A percentile compares a stretch with the other conserved stretches of the same genome.
Evolutionary conservation across 2,888 invertebrate species (phyloP).

Genomic region (Acronicta alni): DNA sequence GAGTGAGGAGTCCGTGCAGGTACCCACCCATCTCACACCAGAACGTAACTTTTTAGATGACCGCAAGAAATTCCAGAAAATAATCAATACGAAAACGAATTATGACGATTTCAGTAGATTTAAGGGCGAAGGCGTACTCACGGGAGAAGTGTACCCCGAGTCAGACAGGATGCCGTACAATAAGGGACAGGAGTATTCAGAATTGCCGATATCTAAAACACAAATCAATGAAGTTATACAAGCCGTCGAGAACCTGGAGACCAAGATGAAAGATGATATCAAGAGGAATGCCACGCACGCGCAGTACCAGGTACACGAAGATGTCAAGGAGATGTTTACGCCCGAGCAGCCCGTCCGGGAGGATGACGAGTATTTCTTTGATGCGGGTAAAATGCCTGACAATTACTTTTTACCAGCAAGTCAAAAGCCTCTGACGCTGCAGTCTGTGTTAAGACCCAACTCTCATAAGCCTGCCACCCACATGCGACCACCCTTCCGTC

Average conservation of each 20-base stretch:
- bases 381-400: slow-evolving; percentile 71
- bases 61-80: slow-evolving; percentile 80
- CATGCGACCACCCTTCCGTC: slow-evolving; percentile 77
- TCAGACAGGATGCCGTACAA: slow-evolving; percentile 63
- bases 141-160: slow-evolving; percentile 71
- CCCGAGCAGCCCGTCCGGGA: slow-evolving; percentile 78
- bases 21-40: slow-evolving; percentile 90
- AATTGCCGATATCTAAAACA: slow-evolving; percentile 80
- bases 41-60: slow-evolving; percentile 88
- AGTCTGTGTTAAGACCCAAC: slow-evolving; percentile 80
- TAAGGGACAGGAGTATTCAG: slow-evolving; percentile 75
- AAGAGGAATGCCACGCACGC: slow-evolving; percentile 68
- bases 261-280: slow-evolving; percentile 73
- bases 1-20: slow-evolving; percentile 90
- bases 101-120: slow-evolving; percentile 87
- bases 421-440: slow-evolving; percentile 82
- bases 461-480: slow-evolving; percentile 69
- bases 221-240: slow-evolving; percentile 84
- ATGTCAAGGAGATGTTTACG: slow-evolving; percentile 71
- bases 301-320: slow-evolving; percentile 81
- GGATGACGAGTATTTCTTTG: slow-evolving; percentile 79
- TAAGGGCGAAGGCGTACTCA: slow-evolving; percentile 71
- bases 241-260: slow-evolving; percentile 82
- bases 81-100: slow-evolving; percentile 84
- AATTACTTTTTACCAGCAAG: slow-evolving; percentile 76